phyloP scores from a whole-genome alignment of 2,888 invertebrate genomes.

The Lasioglossum zephyrum region DNA sequence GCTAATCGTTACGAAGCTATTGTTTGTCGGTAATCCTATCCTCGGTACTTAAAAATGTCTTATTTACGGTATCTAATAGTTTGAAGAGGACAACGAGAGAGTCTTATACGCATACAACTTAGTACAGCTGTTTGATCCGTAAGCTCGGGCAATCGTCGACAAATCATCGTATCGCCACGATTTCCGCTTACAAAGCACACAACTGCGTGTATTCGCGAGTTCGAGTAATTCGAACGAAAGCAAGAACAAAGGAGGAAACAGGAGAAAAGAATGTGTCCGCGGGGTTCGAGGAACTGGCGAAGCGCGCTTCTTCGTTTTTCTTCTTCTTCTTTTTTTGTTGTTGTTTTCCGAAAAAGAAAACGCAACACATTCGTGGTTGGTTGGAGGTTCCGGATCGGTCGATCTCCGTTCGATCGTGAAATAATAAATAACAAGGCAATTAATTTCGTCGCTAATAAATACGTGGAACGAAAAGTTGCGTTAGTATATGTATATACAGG shows the following conservation, averaged over 20 bases:
- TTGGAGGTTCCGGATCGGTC: conserved; percentile 31
- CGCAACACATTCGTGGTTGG: conserved; percentile 22
- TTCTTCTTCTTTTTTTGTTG: background rate
- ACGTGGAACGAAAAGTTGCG: conserved; percentile 26
- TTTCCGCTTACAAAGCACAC: conserved; percentile 35
- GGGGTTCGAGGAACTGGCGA: conserved; percentile 25
- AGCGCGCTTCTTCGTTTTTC: conserved; percentile 3
- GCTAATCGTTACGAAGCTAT: conserved; percentile 69
- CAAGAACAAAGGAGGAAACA: background rate
- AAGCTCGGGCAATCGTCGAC: conserved; percentile 3
- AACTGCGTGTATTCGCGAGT: conserved; percentile 17
- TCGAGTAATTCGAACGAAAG: conserved; percentile 13
- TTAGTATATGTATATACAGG: conserved; percentile 15
- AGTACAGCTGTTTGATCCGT: conserved; percentile 35
- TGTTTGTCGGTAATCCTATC: conserved; percentile 65
- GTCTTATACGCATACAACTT: conserved; percentile 42
- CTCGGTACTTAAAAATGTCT: conserved; percentile 61
- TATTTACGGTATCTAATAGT: conserved; percentile 54
- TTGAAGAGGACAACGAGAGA: conserved; percentile 50
- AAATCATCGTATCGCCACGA: background rate
- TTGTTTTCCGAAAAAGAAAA: background rate
- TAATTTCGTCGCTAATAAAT: conserved; percentile 30
- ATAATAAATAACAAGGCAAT: conserved; percentile 61
- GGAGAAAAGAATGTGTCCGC: conserved; percentile 29
- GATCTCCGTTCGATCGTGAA: conserved; percentile 33